Percentiles rank a stretch among this genome's conserved stretches.
Evolutionary conservation across 2,113 vertebrate species (phyloP).

Genomic region (Cervus canadensis): DNA sequence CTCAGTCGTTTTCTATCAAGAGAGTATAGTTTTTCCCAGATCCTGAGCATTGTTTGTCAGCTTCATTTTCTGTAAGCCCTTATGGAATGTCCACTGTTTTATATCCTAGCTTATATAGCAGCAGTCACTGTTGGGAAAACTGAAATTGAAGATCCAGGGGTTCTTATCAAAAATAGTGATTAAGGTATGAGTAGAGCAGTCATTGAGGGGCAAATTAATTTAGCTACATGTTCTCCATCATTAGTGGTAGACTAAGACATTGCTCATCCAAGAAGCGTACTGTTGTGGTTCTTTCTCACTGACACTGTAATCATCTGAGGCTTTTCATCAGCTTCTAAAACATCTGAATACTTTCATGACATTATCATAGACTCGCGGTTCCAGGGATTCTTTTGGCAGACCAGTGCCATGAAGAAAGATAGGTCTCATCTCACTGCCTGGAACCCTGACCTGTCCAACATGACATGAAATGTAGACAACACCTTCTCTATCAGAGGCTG

Average conservation of each 20-base stretch:
- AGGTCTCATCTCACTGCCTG: background rate
- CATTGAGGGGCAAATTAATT: background rate
- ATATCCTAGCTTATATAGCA: background rate
- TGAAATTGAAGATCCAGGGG: background rate
- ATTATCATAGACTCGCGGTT: background rate
- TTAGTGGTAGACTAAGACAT: background rate
- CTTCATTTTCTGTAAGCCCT: background rate
- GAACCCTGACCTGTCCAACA: background rate
- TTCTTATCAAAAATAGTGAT: background rate
- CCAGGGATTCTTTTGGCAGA: background rate
- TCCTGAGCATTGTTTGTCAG: background rate
- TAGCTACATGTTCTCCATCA: background rate
- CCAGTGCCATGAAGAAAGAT: background rate
- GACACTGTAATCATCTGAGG: background rate
- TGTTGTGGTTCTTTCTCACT: background rate
- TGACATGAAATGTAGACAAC: background rate
- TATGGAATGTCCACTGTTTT: background rate
- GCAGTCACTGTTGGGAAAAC: background rate
- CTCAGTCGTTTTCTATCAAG: background rate
- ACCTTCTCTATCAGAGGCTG: background rate
- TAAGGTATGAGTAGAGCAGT: background rate
- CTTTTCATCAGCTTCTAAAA: background rate
- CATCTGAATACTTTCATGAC: background rate
- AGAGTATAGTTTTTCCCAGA: background rate
- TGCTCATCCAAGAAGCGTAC: background rate